These are phyloP conservation scores for Austrofundulus limnaeus DNA, from an alignment of 2,113 vertebrate genomes.

Conservation along the genomic window DNA sequence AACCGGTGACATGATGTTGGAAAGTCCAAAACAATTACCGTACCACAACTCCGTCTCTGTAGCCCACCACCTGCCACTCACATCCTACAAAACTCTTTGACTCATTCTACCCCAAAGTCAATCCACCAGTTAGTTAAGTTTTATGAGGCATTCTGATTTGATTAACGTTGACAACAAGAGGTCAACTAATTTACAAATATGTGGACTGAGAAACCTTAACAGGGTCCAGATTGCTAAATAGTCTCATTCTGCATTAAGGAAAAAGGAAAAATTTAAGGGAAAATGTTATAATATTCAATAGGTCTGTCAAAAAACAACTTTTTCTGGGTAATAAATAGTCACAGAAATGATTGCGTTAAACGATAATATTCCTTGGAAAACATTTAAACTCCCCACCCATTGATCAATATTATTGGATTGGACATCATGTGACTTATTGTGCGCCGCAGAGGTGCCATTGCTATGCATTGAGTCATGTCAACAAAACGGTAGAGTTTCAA, in stretches of 20 bases:
- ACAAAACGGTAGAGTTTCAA: no score
- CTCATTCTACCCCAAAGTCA: constrained; percentile 21
- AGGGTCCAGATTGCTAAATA: constrained; percentile 15
- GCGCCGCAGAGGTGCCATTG: no score
- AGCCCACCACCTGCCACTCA: constrained; percentile 38
- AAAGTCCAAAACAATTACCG: constrained; percentile 58
- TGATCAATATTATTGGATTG: no score
- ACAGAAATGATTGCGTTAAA: no score
- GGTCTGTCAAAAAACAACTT: no score
- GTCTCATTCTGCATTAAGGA: constrained; percentile 12
- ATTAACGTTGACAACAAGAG: constrained; percentile 13
- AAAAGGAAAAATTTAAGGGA: no score
- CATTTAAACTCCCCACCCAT: no score
- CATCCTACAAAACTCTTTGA: constrained; percentile 2
- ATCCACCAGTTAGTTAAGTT: constrained; percentile 27
- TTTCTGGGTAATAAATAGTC: no score
- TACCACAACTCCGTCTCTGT: constrained; percentile 36
- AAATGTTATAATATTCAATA: constrained; percentile 15
- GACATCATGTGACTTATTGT: no score
- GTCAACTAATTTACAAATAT: constrained; percentile 22
- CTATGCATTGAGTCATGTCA: no score
- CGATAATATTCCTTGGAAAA: no score
- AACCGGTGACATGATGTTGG: constrained; percentile 43
- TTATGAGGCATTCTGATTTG: constrained; percentile 14
- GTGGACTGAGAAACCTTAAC: constrained; percentile 20